Evolutionary conservation across 2,113 vertebrate genomes (phyloP).

Genomic region (Nannobrachium achirus): DNA sequence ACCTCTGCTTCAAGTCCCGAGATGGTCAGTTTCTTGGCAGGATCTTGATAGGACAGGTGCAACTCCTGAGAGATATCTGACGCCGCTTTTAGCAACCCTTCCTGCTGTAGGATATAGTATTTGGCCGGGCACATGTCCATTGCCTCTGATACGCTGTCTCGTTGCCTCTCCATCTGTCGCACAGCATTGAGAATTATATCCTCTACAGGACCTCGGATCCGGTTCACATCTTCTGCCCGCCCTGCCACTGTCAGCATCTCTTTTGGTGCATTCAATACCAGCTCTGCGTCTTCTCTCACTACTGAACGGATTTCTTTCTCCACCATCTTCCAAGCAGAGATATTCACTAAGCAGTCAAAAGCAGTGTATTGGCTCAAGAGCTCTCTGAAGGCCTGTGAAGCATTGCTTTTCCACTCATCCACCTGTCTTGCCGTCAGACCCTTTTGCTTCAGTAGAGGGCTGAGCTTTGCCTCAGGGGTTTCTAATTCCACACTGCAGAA

Average conservation of each 20-base stretch:
- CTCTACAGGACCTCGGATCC: slow-evolving; percentile 61
- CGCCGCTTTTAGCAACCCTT: slow-evolving; percentile 61
- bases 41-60: slow-evolving; percentile 69
- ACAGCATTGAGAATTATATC: slow-evolving; percentile 48
- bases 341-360: slow-evolving; percentile 11
- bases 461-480: slow-evolving; percentile 66
- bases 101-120: slow-evolving; percentile 75
- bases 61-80: slow-evolving; percentile 63
- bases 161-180: slow-evolving; percentile 71
- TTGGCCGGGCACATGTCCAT: slow-evolving; percentile 62
- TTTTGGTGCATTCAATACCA: slow-evolving; percentile 48
- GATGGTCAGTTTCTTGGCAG: slow-evolving; percentile 65
- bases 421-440: slow-evolving; percentile 48
- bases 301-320: slow-evolving; percentile 54
- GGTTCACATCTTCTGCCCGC: slow-evolving; percentile 65
- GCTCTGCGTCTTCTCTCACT: slow-evolving; percentile 51
- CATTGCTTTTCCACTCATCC: slow-evolving; percentile 75
- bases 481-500: slow-evolving; percentile 78
- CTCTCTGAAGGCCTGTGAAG: slow-evolving; percentile 56
- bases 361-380: slow-evolving; percentile 75
- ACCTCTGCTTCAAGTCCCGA: slow-evolving; percentile 78
- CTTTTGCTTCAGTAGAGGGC: slow-evolving; percentile 76
- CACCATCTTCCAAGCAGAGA: slow-evolving; percentile 75
- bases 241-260: slow-evolving; percentile 77
- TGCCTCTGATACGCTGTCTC: slow-evolving; percentile 63